phyloP scores from a whole-genome alignment of 2,888 invertebrate genomes.

The Pemphredon lugubris region DNA sequence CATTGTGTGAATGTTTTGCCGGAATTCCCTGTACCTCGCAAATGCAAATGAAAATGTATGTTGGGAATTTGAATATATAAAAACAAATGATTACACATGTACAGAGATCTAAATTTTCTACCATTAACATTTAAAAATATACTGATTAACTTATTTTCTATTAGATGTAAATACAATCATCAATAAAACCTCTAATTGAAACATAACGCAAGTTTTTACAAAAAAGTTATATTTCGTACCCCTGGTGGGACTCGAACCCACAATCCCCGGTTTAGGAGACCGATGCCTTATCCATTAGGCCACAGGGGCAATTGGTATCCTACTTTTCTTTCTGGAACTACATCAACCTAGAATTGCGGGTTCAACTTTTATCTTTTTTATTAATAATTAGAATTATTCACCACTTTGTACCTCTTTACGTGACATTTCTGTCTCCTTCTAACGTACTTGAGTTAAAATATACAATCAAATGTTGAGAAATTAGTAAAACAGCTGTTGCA shows the following conservation, averaged over 20 bases:
- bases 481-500: slow-evolving; percentile 21
- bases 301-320: slow-evolving; percentile 84
- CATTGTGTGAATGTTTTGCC: neutral
- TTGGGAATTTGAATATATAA: too few relatives aligned
- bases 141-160: too few relatives aligned
- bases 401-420: neutral
- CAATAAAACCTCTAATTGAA: too few relatives aligned
- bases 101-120: neutral
- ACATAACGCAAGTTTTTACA: too few relatives aligned
- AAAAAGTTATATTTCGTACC: slow-evolving; percentile 88
- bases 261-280: slow-evolving; percentile 93
- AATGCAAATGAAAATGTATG: too few relatives aligned
- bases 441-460: too few relatives aligned
- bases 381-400: neutral
- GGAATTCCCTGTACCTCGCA: neutral
- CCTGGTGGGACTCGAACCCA: slow-evolving; percentile 94
- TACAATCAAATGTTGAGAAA: slow-evolving; percentile 11
- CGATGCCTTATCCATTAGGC: slow-evolving; percentile 93
- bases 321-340: neutral
- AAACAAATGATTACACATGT: neutral
- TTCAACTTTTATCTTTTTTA: slow-evolving; percentile 4
- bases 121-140: too few relatives aligned
- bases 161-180: too few relatives aligned
- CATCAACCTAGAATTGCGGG: fast-evolving
- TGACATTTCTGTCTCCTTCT: neutral